A percentile compares a stretch with the other conserved stretches of the same genome.
Evolutionary conservation across 2,888 invertebrate species (phyloP).

Genomic region (Andrena trimmerana): DNA sequence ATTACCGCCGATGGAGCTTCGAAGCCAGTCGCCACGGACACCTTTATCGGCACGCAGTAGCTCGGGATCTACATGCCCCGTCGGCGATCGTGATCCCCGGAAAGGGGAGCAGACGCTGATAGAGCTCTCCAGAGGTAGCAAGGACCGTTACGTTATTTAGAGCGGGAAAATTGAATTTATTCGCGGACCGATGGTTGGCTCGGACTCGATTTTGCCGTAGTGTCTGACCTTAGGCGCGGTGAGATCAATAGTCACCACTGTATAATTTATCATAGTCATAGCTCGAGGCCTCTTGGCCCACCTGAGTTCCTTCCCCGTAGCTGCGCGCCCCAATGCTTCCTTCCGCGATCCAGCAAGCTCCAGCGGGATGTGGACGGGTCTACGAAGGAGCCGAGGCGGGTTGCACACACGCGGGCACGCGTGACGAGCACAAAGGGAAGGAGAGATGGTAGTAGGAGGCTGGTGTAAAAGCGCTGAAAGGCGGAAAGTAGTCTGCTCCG

Average conservation of each 20-base stretch:
- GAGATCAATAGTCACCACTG: conserved; percentile 80
- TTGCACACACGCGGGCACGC: conserved; percentile 5
- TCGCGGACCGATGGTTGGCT: conserved; percentile 58
- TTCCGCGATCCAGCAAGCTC: not conserved
- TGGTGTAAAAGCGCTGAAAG: conserved; percentile 37
- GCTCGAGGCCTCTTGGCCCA: conserved; percentile 67
- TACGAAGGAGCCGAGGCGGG: not conserved
- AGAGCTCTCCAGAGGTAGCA: conserved; percentile 26
- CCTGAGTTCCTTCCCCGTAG: conserved; percentile 58
- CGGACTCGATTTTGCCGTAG: conserved; percentile 73
- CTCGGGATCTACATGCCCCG: conserved; percentile 23
- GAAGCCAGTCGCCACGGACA: not conserved
- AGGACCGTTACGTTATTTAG: conserved; percentile 63
- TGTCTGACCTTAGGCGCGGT: conserved; percentile 80
- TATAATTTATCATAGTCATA: conserved; percentile 82
- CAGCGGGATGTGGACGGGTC: not conserved
- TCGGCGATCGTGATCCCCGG: conserved; percentile 20
- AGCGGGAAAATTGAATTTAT: conserved; percentile 74
- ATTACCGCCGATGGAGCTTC: not conserved
- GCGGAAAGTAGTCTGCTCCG: conserved; percentile 50
- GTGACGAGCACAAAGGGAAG: conserved; percentile 42
- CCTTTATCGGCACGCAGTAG: conserved; percentile 28
- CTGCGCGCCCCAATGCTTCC: conserved; percentile 2
- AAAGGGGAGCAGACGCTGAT: conserved; percentile 4
- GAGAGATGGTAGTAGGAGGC: conserved; percentile 10